phyloP scores from a whole-genome alignment of 2,113 vertebrate species.

The Strix uralensis region DNA sequence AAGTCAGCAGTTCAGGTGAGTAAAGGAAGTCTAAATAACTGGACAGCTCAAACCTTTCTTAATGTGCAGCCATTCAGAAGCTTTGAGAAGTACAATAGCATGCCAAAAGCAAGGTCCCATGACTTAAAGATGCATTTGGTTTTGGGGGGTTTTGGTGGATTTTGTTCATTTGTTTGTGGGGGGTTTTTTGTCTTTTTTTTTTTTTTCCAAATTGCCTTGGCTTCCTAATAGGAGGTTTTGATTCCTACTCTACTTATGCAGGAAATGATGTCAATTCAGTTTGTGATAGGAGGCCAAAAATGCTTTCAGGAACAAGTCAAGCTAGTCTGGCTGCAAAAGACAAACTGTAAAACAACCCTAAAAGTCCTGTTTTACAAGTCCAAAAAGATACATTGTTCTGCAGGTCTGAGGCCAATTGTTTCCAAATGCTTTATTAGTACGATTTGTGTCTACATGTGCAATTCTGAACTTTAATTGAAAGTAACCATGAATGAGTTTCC shows the following conservation, averaged over 20 bases:
- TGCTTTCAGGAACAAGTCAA: constrained; percentile 56
- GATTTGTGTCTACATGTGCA: constrained; percentile 40
- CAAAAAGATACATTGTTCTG: constrained; percentile 83
- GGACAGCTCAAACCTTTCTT: constrained; percentile 68
- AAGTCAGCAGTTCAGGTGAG: constrained; percentile 76
- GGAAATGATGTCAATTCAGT: constrained; percentile 53
- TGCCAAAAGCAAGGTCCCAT: constrained; percentile 58
- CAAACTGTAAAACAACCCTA: constrained; percentile 24
- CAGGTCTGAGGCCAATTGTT: constrained; percentile 72
- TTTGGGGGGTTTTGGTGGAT: neutral
- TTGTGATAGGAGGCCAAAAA: constrained; percentile 55
- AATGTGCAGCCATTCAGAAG: constrained; percentile 70
- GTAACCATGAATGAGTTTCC: neutral
- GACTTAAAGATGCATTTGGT: constrained; percentile 61
- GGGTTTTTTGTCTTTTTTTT: neutral
- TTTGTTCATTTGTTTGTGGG: neutral
- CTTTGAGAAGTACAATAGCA: constrained; percentile 53
- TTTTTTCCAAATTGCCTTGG: neutral
- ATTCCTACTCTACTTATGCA: constrained; percentile 31
- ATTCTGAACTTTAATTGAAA: constrained; percentile 28
- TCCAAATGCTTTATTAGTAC: neutral
- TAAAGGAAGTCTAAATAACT: constrained; percentile 64
- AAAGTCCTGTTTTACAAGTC: constrained; percentile 65
- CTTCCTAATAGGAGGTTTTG: constrained; percentile 10
- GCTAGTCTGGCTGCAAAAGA: constrained; percentile 56